Evolutionary conservation across 2,797 vertebrate species (phyloP).

Genomic region (Tapera naevia): DNA sequence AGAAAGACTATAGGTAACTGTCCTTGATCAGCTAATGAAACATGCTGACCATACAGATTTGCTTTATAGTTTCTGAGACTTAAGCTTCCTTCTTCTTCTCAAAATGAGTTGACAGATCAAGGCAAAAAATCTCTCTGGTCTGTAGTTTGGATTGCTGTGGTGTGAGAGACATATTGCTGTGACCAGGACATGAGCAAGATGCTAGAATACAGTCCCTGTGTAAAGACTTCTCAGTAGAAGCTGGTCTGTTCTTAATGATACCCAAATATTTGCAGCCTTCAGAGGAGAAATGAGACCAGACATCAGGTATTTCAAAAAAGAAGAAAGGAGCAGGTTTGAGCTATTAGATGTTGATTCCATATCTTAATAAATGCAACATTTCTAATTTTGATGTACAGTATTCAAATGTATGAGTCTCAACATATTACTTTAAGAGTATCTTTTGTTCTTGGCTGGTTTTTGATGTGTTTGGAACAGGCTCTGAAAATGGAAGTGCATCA

Average conservation of each 20-base stretch:
- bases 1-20: background rate
- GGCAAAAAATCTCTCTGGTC: background rate
- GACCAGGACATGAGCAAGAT: background rate
- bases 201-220: background rate
- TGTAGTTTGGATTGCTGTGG: background rate
- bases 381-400: background rate
- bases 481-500: background rate
- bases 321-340: background rate
- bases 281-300: background rate
- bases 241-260: background rate
- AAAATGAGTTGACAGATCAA: background rate
- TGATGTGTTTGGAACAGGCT: background rate
- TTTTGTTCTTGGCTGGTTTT: slow-evolving; percentile 52
- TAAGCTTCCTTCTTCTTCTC: background rate
- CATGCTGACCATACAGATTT: background rate
- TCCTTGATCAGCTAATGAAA: background rate
- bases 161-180: background rate
- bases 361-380: slow-evolving; percentile 26
- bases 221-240: background rate
- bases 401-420: background rate
- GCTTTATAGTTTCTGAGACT: background rate
- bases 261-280: background rate
- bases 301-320: background rate
- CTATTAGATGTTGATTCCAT: background rate
- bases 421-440: background rate